Conservation (phyloP, 2,797 vertebrate genomes). For the Sebastes cheni region DNA sequence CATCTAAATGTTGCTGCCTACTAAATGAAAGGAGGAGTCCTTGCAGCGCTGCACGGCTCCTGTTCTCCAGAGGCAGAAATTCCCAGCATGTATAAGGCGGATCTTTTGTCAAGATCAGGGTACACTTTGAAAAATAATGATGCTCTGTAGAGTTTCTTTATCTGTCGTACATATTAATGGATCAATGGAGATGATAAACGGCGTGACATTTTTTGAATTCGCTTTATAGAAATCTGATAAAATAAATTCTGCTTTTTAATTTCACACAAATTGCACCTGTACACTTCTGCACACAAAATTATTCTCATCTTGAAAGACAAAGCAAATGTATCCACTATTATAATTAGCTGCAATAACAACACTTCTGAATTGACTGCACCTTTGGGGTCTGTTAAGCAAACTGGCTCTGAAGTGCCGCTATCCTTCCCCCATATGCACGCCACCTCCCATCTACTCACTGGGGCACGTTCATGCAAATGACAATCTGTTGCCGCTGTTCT, state of each 20-base stretch:
- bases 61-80: conserved; percentile 63
- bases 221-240: background rate
- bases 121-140: conserved; percentile 67
- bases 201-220: background rate
- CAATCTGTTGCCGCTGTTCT: conserved; percentile 74
- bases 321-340: conserved; percentile 22
- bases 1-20: conserved; percentile 42
- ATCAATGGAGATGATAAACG: conserved; percentile 10
- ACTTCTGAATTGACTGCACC: conserved; percentile 47
- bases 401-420: conserved; percentile 59
- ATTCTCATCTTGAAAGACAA: conserved; percentile 9
- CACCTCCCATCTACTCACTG: conserved; percentile 60
- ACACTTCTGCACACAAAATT: background rate
- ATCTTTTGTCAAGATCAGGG: conserved; percentile 61
- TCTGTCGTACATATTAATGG: conserved; percentile 30
- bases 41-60: conserved; percentile 34
- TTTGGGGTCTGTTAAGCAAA: conserved; percentile 67
- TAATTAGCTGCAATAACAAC: conserved; percentile 60
- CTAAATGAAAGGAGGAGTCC: conserved; percentile 59
- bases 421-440: conserved; percentile 33
- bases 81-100: conserved; percentile 64
- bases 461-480: conserved; percentile 76
- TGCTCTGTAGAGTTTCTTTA: conserved; percentile 43
- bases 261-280: background rate
- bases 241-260: background rate